Base-by-base conservation (phyloP, 1,140 invertebrate species). In the Steinernema feltiae region DNA sequence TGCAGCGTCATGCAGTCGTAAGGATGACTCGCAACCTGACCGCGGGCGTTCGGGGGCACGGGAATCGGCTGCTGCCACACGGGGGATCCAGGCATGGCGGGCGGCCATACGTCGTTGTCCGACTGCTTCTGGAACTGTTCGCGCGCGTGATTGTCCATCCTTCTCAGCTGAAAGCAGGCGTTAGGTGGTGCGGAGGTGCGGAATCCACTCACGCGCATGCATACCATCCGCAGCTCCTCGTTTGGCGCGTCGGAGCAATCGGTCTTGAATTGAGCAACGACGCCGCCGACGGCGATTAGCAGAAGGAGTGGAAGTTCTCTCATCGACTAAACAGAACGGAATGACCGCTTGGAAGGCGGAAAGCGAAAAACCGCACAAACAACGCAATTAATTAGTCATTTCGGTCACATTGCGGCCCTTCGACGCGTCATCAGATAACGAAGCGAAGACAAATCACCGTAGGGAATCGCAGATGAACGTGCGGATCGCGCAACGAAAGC, bases 1-100 rank as follows among this genome's bases (percentile, higher is more conserved):
- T 78, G 74, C 12, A 86, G 53, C 21, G 84, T 85, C 84, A 86
- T 85, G 72, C 84, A 85, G 73, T 85, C 85, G 73, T 85, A 85
- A 31, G 84, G 84, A 78, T 85, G 79, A 32, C 78, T 81, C 2
- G 84, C 84, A n/a, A 78, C 48, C 76, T 85, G 84, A 18, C 84
- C 84, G 31, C 84, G 74, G 24, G 78, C 48, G 69, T 80, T 79
- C 15, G 70, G 31, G 18, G 80, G 73, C 1, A 83, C 82, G 12
- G 84, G 84, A 21, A 84, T 53, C 17, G 84, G 84, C 70, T 83
- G 78, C 48, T 80, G 82, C 84, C 82, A 85, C 1, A 83, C 79
- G 17, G 84, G 79, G 27, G 83, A 76, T 12, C 83, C 81, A 7
- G 82, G 82, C 29, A 80, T 48, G 1, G 80, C 53, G 15, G 81